Conservation (phyloP, 2,797 vertebrate genomes). For the Falco novaeseelandiae region DNA sequence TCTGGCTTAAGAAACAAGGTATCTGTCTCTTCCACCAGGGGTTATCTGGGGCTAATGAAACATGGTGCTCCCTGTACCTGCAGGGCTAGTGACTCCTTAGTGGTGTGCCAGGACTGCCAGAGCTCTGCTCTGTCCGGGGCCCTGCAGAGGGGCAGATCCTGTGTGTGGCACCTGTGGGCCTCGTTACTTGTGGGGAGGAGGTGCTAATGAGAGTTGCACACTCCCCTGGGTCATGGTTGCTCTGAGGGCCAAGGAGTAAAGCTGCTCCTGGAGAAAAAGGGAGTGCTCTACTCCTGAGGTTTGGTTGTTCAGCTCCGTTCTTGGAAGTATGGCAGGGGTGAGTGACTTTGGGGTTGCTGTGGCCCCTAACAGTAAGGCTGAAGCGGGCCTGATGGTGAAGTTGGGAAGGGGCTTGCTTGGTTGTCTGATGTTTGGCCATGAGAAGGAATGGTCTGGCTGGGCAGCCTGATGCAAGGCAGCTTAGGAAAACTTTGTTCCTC, state of each 20-base stretch:
- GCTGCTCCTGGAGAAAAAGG: background rate
- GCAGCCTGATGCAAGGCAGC: background rate
- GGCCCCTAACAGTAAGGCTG: background rate
- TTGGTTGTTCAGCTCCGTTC: rapidly evolving
- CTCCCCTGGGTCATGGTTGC: rapidly evolving
- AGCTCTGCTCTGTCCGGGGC: background rate
- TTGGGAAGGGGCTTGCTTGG: background rate
- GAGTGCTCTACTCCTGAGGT: rapidly evolving
- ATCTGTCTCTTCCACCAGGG: background rate
- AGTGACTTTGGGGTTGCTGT: background rate
- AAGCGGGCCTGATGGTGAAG: background rate
- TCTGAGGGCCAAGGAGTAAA: background rate
- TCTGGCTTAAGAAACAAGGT: background rate
- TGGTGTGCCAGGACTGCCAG: background rate
- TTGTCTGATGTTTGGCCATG: background rate
- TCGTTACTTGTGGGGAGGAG: background rate
- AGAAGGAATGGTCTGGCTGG: background rate
- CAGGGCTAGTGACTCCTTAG: background rate
- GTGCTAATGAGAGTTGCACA: background rate
- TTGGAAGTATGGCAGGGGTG: background rate
- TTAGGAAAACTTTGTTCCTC: background rate
- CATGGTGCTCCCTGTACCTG: background rate
- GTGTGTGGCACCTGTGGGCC: background rate
- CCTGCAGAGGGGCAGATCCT: background rate
- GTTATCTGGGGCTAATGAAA: background rate